Percentiles rank a stretch among this genome's conserved stretches.
phyloP scores from a whole-genome alignment of 2,888 invertebrate genomes.

The Spilarctia lutea region DNA sequence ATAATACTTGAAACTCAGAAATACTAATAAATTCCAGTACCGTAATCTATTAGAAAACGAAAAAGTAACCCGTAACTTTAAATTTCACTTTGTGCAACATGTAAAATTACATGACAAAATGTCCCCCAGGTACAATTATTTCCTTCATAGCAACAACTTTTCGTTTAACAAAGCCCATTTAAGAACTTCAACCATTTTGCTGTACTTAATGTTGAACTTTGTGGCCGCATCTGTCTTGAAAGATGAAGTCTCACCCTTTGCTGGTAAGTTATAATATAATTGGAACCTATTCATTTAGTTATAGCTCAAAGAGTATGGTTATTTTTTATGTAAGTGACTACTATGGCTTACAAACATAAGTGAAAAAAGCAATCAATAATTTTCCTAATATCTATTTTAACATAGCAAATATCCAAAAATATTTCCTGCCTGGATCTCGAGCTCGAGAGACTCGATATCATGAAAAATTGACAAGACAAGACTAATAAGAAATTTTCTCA shows the following conservation, averaged over 20 bases:
- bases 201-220: constrained; percentile 12
- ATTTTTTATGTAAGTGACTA: too few species aligned
- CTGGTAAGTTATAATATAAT: background rate
- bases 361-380: too few species aligned
- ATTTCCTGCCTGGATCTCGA: too few species aligned
- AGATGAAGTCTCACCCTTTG: constrained; percentile 3
- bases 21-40: background rate
- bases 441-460: too few species aligned
- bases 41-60: background rate
- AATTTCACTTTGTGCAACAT: background rate
- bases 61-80: constrained; percentile 1
- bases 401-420: background rate
- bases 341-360: too few species aligned
- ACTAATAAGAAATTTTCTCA: background rate
- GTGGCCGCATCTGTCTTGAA: background rate
- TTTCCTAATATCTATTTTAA: too few species aligned
- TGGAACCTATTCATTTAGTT: background rate
- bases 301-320: background rate
- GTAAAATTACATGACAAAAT: constrained; percentile 19
- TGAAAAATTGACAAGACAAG: background rate
- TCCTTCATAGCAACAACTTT: constrained; percentile 17
- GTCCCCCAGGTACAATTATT: constrained; percentile 19
- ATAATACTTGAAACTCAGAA: background rate
- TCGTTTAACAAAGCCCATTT: constrained; percentile 22
- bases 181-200: constrained; percentile 18